Conservation (phyloP, 2,113 vertebrate genomes). For the Thamnophis sirtalis region DNA sequence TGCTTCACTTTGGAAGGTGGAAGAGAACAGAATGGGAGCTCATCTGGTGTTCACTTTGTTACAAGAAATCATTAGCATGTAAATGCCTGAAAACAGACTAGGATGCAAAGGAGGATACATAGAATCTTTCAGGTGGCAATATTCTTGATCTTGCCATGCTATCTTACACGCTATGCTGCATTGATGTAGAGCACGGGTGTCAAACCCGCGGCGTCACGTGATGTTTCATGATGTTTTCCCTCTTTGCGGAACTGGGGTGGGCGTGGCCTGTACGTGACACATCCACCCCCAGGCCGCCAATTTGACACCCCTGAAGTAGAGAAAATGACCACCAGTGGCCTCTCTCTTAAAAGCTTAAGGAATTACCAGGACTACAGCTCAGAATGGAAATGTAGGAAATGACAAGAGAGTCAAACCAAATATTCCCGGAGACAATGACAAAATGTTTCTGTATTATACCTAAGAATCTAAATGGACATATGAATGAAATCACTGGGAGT, state of each 20-base stretch:
- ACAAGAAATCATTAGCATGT: too few species aligned
- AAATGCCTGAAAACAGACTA: not conserved
- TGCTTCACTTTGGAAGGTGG: slow-evolving; percentile 70
- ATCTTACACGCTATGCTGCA: not conserved
- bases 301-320: not conserved
- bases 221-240: too few species aligned
- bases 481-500: not conserved
- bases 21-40: not conserved
- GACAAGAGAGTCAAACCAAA: not conserved
- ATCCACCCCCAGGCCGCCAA: too few species aligned
- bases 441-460: not conserved
- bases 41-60: not conserved
- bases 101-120: not conserved
- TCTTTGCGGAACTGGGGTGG: too few species aligned
- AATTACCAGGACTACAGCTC: not conserved
- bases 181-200: not conserved
- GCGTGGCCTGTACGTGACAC: too few species aligned
- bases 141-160: not conserved
- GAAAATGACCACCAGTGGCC: not conserved
- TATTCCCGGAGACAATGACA: not conserved
- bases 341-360: not conserved
- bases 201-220: too few species aligned
- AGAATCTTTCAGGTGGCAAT: not conserved
- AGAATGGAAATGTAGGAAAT: not conserved
- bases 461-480: not conserved